Conservation (phyloP, 2,888 invertebrate species). For the Cephus sareptanus region DNA sequence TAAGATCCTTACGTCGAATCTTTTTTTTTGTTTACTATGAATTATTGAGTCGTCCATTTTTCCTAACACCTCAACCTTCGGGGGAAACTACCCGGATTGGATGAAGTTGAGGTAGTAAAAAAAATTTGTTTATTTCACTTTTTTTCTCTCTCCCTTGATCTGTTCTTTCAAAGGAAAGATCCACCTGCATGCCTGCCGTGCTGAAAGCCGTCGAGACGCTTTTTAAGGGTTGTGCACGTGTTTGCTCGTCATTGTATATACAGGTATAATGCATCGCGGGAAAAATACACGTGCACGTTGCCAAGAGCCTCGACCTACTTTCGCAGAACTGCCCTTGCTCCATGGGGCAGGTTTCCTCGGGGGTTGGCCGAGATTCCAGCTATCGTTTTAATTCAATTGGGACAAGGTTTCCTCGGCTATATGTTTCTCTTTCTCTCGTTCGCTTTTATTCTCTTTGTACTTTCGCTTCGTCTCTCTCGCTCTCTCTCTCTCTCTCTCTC, state of each 20-base stretch:
- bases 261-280: background rate
- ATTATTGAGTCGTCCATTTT: too few species aligned
- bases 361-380: background rate
- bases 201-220: background rate
- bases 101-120: too few species aligned
- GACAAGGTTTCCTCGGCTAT: background rate
- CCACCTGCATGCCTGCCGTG: background rate
- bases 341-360: background rate
- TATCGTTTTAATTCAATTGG: background rate
- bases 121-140: too few species aligned
- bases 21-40: too few species aligned
- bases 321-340: background rate
- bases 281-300: background rate
- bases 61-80: too few species aligned
- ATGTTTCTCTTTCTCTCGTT: background rate
- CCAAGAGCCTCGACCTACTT: constrained; percentile 4
- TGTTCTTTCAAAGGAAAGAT: background rate
- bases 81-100: too few species aligned
- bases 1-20: too few species aligned
- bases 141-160: background rate
- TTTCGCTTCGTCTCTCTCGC: background rate
- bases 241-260: background rate
- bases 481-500: constrained; percentile 5
- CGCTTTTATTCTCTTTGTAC: too few species aligned
- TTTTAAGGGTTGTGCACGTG: background rate